These are phyloP conservation scores for Dipus sagitta DNA, from an alignment of 2,797 vertebrate genomes.

Conservation along the genomic window DNA sequence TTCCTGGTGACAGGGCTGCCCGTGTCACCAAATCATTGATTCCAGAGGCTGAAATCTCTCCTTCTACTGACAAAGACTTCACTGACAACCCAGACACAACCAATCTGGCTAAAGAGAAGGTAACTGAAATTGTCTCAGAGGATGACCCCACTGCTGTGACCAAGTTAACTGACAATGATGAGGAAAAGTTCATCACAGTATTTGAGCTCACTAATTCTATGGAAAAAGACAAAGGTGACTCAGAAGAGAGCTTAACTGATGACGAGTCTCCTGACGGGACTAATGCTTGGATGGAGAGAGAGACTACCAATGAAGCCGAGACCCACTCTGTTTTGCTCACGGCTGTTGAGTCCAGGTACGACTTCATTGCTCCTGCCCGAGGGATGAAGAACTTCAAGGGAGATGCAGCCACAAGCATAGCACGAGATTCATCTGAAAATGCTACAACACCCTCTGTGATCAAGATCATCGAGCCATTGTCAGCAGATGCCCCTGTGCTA, in stretches of 20 bases:
- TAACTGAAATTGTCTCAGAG: conserved; percentile 49
- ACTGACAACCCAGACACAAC: conserved; percentile 48
- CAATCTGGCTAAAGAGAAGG: conserved; percentile 37
- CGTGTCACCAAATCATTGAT: not conserved
- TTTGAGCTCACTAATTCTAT: conserved; percentile 69
- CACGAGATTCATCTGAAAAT: conserved; percentile 41
- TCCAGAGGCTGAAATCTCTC: conserved; percentile 43
- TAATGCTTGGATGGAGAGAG: conserved; percentile 64
- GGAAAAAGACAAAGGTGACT: conserved; percentile 49
- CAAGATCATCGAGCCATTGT: not conserved
- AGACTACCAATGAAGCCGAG: conserved; percentile 11
- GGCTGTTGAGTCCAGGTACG: conserved; percentile 71
- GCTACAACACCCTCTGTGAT: not conserved
- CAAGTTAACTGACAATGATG: conserved; percentile 47
- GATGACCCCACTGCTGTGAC: not conserved
- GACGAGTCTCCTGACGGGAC: conserved; percentile 36
- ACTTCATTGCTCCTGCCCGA: conserved; percentile 47
- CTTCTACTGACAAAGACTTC: conserved; percentile 22
- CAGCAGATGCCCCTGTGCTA: not conserved
- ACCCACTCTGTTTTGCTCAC: conserved; percentile 56
- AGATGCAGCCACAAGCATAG: not conserved
- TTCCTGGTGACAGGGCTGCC: not conserved
- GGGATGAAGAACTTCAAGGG: not conserved
- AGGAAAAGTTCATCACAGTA: conserved; percentile 74
- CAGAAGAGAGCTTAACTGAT: conserved; percentile 53